These are phyloP conservation scores for Spisula subtruncata DNA, from an alignment of 2,888 invertebrate genomes.

Conservation along the genomic window DNA sequence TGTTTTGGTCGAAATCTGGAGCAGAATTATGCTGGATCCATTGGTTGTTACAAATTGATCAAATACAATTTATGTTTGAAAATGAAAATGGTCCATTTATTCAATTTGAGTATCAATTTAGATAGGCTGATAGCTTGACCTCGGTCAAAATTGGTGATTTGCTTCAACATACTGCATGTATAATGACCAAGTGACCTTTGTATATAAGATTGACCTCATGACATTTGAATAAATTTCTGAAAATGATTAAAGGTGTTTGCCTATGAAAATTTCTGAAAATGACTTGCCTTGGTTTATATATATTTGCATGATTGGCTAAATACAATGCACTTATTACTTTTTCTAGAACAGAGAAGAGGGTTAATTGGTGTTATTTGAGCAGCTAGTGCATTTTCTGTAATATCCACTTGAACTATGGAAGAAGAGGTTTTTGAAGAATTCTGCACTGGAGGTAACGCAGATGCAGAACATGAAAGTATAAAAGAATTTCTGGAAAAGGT, in stretches of 20 bases:
- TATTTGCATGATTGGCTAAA: background rate
- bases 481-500: conserved; percentile 9
- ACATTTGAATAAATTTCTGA: background rate
- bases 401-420: background rate
- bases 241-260: background rate
- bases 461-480: background rate
- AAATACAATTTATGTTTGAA: no score
- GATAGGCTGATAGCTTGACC: no score
- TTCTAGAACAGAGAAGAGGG: background rate
- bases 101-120: no score
- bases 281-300: background rate
- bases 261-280: background rate
- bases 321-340: background rate
- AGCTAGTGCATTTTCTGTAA: background rate
- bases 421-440: background rate
- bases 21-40: no score
- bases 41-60: no score
- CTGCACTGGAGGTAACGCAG: background rate
- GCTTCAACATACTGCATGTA: background rate
- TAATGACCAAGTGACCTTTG: background rate
- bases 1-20: no score
- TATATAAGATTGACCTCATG: background rate
- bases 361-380: background rate
- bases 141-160: background rate
- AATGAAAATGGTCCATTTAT: no score